Conservation (phyloP, 92 coral and sea anemone species). For the Porites evermanni region DNA sequence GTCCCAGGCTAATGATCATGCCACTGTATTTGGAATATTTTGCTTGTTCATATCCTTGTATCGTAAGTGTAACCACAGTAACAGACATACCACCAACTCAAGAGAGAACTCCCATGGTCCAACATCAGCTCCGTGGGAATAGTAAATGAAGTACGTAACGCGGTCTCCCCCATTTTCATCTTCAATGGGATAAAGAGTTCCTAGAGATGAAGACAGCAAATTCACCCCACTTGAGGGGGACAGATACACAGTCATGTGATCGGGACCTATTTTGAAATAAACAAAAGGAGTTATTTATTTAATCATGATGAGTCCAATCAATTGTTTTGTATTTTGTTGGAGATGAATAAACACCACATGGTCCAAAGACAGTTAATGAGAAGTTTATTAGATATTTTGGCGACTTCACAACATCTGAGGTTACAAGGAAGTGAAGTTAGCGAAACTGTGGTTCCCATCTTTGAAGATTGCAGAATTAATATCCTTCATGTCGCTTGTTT, state of each 20-base stretch:
- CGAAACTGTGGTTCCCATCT: no score
- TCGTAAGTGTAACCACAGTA: no score
- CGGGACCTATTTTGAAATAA: slow-evolving; percentile 66
- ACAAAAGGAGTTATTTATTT: background rate
- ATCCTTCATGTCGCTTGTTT: no score
- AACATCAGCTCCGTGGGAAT: slow-evolving; percentile 84
- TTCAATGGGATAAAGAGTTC: slow-evolving; percentile 60
- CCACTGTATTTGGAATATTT: no score
- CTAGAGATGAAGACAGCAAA: slow-evolving; percentile 75
- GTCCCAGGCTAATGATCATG: no score
- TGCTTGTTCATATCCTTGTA: no score
- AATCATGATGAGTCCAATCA: background rate
- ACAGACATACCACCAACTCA: slow-evolving; percentile 60
- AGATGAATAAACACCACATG: no score
- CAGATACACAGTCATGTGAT: slow-evolving; percentile 87
- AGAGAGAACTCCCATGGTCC: slow-evolving; percentile 90
- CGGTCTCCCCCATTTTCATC: slow-evolving; percentile 69
- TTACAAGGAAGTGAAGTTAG: no score
- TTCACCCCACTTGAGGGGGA: slow-evolving; percentile 80
- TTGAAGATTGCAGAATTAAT: no score
- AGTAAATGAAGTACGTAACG: slow-evolving; percentile 80
- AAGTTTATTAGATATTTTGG: no score
- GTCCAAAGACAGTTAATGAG: no score
- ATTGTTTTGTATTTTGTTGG: background rate
- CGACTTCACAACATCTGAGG: no score